Evolutionary conservation across 1,140 invertebrate species (phyloP), one percentile per base, ranked within the genome.

Genomic region (Listronotus oregonensis): DNA sequence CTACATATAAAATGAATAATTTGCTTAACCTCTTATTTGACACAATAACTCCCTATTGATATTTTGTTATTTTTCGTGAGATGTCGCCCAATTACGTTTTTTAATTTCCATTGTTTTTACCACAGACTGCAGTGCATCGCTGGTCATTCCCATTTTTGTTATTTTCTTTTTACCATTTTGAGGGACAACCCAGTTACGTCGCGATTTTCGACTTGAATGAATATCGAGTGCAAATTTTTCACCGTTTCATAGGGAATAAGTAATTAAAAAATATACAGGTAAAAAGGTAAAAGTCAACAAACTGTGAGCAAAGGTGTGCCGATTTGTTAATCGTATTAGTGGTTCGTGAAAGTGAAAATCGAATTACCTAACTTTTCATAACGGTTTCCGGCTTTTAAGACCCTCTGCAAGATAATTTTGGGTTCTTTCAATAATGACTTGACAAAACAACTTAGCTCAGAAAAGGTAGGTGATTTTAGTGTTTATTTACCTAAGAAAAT

Each of bases 321-420:
- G 49, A 61, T 61, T 51, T 59, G 49, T 52, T 34, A 50, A 31
- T 40, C 54, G 34, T 11, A 55, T 39, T 43, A 47, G 44, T 50
- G 9, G 10, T 55, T 55, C 57, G 59, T 61, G 59, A 61, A 61
- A 61, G 59, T 52, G 59, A 50, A 61, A 61, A 59, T 59, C 32
- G n/a, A 59, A 39, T 61, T 61, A 61, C 59, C 49, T 50, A 61
- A 61, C 18, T 3, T 10, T 49, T 51, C 39, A 12, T 12, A 10
- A 37, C 34, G 34, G 34, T 37, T 37, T 37, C 34, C 3, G 34
- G 8, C 34, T 49, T 49, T 59, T 31, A 1, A 32, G 27, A 2
- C n/a, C 11, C 12, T 52, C 27, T 52, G 8, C 9, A 14, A n/a
- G n/a, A n/a, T n/a, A n/a, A n/a, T n/a, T n/a, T n/a, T n/a, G 32